Base-by-base conservation (phyloP, 1,140 invertebrate genomes). In the Bradynema listronoti region DNA sequence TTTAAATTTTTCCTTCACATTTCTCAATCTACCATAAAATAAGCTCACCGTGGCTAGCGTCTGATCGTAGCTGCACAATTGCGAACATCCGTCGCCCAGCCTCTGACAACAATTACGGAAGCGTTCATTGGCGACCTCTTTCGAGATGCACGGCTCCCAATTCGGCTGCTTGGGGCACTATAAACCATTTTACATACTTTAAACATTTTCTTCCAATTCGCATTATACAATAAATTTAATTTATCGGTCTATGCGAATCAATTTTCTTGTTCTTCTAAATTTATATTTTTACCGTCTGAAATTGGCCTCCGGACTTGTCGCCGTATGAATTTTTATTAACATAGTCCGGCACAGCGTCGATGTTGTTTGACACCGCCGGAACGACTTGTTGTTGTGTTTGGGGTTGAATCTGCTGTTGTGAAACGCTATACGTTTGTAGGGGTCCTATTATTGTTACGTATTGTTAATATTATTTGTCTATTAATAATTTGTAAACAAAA, bases 111-210 rank as follows among this genome's bases (percentile, higher is more conserved):
- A 77, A 52, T 74, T 78, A 1, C 57, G 58, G 61, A 77, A 77
- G 19, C 74, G 63, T 9, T 67, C 63, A 53, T 77, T 78, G n/a
- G 74, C 74, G 0, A 74, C 32, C 9, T 78, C 69, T 58, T 77
- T 77, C 7, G 73, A 47, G 25, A 77, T 71, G 42, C 74, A 77
- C 14, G 74, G 75, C 50, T 73, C 66, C 73, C 72, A 77, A 51
- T 74, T 77, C 42, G 73, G 72, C 19, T 66, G 71, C 43, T 70
- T 64, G 45, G 60, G 54, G 32, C 65, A 71, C 57, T 72, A 32
- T 56, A n/a, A n/a, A n/a, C n/a, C n/a, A n/a, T n/a, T n/a, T n/a
- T n/a, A n/a, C n/a, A n/a, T n/a, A 56, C 19, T n/a, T 43, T 34
- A n/a, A 27, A 11, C 7, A 46, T 33, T 55, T 57, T 2, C 16